Evolutionary conservation across 2,797 vertebrate species (phyloP), one percentile per base, ranked within the genome.

Genomic region (Cichlasoma orientale): DNA sequence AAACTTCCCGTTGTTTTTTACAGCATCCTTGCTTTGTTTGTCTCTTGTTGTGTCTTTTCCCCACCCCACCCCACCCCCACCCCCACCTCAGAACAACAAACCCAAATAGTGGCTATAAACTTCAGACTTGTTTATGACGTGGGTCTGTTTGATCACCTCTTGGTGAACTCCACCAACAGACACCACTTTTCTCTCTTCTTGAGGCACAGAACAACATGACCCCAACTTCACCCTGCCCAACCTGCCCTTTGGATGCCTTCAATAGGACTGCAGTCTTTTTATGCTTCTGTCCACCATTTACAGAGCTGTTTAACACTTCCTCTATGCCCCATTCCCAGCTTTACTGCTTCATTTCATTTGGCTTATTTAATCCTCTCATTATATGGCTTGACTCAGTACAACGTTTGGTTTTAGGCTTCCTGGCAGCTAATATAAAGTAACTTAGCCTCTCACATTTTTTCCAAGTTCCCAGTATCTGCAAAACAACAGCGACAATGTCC

Each of bases 71-170:
- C 63, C 75, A 6, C 16, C 72, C 18, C 56, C 33, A 63, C 8
- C 29, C 63, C 75, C 55, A 36, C 36, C 69, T 75, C 25, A 31
- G 88, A 90, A 93, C 91, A 93, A 92, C 92, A 92, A 93, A 91
- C 90, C 87, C 88, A 89, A 94, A 95, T 93, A 92, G 94, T 93
- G 92, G 94, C 93, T 94, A 92, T 95, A 95, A 96, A 94, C 94
- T 95, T 95, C 94, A 95, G 95, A 96, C 94, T 87, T 90, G 93
- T 95, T 94, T 95, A 94, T 88, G 85, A 78, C 90, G 18, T 77
- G 79, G 90, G 92, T 95, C 95, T 96, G 86, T 93, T 92, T 88
- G 82, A 91, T 96, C 95, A 96, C 96, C 95, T 95, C 93, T 73
- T 5, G n/a, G 77, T 97, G 96, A 97, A 96, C 96, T 94, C 94